Evolutionary conservation across 1,140 invertebrate species (phyloP), one percentile per base, ranked within the genome.

Genomic region (Pseudomyrmex flavicornis): DNA sequence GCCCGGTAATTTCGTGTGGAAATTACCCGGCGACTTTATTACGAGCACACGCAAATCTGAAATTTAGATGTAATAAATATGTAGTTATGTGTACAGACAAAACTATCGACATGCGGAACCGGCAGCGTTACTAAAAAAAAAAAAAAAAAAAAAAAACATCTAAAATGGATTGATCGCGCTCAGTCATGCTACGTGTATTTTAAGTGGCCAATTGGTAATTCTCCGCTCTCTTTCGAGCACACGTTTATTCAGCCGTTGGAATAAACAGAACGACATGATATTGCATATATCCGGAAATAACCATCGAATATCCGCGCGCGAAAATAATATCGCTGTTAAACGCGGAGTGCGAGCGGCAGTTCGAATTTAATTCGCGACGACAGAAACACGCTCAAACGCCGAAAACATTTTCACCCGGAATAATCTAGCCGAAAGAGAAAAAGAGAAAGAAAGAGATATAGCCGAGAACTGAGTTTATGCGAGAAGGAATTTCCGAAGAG

Each of bases 11-110:
- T 59, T 26, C 66, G 9, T 48, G 20, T 48, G 20, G 17, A 69
- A 79, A 79, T 70, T 79, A 50, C 15, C 15, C 13, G 10, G 13
- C 35, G 35, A 35, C 13, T 79, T 70, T 58, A 59, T 68, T 69
- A 50, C 65, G 52, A 26, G 35, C 10, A 12, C 54, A 70, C 65
- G 76, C 65, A 44, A 70, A 77, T 65, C 63, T 68, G 10, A 70
- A 59, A 69, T 79, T 59, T 79, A 70, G 15, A 79, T 13, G 52
- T 79, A 70, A 59, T 69, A 79, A 68, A 77, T 68, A 46, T 58
- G 52, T 22, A 20, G 13, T 56, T 76, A 65, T 2, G 17, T 50
- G 52, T 35, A 58, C n/a, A 15, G 48, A 4, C 26, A 66, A 44
- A 22, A 59, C 15, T 48, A 59, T 79, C 65, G 76, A 50, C 54